Conservation (phyloP, 2,113 vertebrate genomes). For the Ginglymostoma cirratum region DNA sequence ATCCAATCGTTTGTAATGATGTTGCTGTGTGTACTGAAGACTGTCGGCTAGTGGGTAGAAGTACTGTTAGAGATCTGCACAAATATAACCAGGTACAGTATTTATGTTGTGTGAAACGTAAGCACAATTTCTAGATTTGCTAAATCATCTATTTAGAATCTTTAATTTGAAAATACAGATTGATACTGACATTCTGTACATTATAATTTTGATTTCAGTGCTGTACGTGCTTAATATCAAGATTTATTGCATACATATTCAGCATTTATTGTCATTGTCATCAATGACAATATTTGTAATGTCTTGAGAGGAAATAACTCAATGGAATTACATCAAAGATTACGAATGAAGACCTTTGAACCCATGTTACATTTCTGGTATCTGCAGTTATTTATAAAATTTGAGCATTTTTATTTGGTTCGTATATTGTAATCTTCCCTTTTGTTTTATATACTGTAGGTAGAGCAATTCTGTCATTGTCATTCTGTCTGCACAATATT, state of each 20-base stretch:
- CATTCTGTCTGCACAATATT: background rate
- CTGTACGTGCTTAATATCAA: background rate
- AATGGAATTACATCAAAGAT: background rate
- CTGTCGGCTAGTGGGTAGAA: slow-evolving; percentile 17
- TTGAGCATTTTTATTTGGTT: background rate
- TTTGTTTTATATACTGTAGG: background rate
- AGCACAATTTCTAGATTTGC: background rate
- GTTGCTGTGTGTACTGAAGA: slow-evolving; percentile 25
- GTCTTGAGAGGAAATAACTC: background rate
- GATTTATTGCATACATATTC: background rate
- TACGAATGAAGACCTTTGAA: background rate
- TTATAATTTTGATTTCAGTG: background rate
- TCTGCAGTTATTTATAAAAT: background rate
- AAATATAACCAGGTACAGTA: slow-evolving; percentile 25
- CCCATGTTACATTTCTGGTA: background rate
- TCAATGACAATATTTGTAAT: background rate
- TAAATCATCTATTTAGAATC: background rate
- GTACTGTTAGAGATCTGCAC: background rate
- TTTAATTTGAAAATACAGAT: background rate
- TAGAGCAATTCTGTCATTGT: background rate
- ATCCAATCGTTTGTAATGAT: slow-evolving; percentile 25
- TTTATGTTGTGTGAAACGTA: background rate
- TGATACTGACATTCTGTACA: background rate
- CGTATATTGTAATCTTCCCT: background rate
- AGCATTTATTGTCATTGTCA: background rate